These are phyloP conservation scores for Forbesichthys agassizii DNA, from an alignment of 2,113 vertebrate genomes.

Conservation along the genomic window DNA sequence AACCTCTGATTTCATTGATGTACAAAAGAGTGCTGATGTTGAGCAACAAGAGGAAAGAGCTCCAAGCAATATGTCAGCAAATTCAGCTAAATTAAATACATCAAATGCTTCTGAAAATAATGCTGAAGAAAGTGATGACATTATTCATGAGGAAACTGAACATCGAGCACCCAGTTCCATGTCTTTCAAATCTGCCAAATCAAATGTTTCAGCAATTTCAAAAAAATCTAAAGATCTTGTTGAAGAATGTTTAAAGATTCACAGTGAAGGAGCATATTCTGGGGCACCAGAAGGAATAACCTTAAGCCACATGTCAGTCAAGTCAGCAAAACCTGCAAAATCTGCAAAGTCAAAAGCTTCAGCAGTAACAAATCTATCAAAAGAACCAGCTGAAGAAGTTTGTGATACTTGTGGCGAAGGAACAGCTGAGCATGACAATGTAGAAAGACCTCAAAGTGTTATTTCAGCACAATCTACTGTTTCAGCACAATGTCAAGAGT, in stretches of 20 bases:
- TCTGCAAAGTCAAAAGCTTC: conserved; percentile 17
- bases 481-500: conserved; percentile 21
- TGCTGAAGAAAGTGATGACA: conserved; percentile 3
- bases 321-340: conserved; percentile 36
- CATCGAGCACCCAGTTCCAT: not conserved
- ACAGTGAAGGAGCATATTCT: no score
- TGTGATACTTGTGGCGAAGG: conserved; percentile 1
- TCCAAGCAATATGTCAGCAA: conserved; percentile 32
- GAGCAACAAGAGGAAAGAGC: conserved; percentile 10
- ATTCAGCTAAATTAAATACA: conserved; percentile 40
- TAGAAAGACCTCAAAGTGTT: conserved; percentile 11
- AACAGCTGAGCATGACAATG: conserved; percentile 22
- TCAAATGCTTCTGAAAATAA: conserved; percentile 29
- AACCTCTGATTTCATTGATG: conserved; percentile 37
- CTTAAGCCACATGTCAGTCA: conserved; percentile 12
- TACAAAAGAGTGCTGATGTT: conserved; percentile 11
- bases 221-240: conserved; percentile 34
- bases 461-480: conserved; percentile 16
- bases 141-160: conserved; percentile 2
- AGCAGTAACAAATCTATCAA: conserved; percentile 34
- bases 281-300: no score
- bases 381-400: conserved; percentile 33
- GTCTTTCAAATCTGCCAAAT: conserved; percentile 34
- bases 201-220: conserved; percentile 28
- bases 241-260: not conserved